These are phyloP conservation scores for Ormia ochracea DNA, from an alignment of 2,888 invertebrate genomes.

Conservation along the genomic window DNA sequence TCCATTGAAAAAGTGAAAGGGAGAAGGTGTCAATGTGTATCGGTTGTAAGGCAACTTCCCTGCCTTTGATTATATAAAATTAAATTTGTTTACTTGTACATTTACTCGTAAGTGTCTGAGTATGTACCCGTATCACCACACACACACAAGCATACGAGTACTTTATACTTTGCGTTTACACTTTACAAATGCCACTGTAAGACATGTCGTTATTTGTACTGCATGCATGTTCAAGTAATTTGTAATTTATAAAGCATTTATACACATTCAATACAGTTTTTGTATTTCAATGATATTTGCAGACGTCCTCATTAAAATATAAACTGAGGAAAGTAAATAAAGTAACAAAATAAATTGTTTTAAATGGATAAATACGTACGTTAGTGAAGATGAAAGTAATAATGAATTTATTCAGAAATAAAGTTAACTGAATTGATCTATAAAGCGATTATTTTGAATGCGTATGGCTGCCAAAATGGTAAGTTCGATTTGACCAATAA, in stretches of 20 bases:
- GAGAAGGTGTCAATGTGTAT: too few relatives aligned
- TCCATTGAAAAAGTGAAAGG: neutral
- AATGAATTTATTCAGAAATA: neutral
- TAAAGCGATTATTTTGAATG: neutral
- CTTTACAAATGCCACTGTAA: constrained; percentile 7
- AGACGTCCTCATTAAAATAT: constrained; percentile 30
- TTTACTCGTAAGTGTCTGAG: neutral
- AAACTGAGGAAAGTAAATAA: constrained; percentile 30
- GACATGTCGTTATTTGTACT: constrained; percentile 33
- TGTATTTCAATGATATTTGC: constrained; percentile 25
- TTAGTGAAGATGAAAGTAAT: neutral
- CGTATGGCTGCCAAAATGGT: neutral
- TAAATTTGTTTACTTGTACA: neutral
- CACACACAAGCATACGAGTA: neutral
- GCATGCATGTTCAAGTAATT: constrained; percentile 35
- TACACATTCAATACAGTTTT: neutral
- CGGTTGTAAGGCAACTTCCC: neutral
- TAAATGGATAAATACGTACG: neutral
- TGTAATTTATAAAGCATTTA: constrained; percentile 44
- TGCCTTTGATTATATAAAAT: neutral
- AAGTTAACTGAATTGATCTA: neutral
- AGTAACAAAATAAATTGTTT: constrained; percentile 19
- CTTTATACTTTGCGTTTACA: neutral
- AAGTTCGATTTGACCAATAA: too few relatives aligned
- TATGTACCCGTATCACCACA: too few relatives aligned